Percentiles rank a stretch among this genome's conserved stretches.
Conservation (phyloP, 2,797 vertebrate species). For the Gorsachius magnificus region DNA sequence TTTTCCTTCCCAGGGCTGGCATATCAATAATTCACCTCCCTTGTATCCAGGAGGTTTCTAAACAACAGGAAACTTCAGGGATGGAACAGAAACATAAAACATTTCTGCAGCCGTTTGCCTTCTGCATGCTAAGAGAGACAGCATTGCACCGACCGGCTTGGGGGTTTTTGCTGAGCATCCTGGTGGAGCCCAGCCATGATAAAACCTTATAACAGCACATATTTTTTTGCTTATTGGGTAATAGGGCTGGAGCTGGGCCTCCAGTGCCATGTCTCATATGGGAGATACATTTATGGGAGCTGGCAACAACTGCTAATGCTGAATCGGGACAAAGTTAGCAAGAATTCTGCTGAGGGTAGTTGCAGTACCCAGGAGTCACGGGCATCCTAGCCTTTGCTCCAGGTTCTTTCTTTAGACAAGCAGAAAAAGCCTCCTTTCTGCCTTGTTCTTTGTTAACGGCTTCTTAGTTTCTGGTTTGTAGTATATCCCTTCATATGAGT, state of each 20-base stretch:
- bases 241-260: background rate
- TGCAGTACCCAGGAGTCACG: background rate
- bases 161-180: background rate
- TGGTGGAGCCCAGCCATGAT: background rate
- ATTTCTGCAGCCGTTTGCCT: background rate
- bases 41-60: constrained; percentile 62
- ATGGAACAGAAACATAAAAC: constrained; percentile 65
- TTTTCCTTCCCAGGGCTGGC: constrained; percentile 56
- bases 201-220: background rate
- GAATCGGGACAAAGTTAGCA: background rate
- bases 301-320: background rate
- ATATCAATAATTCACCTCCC: constrained; percentile 59
- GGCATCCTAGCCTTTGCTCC: background rate
- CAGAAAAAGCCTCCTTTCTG: background rate
- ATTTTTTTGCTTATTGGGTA: constrained; percentile 23
- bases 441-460: background rate
- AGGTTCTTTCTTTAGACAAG: background rate
- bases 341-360: background rate
- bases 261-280: background rate
- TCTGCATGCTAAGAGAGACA: constrained; percentile 29
- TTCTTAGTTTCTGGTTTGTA: background rate
- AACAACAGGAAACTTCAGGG: constrained; percentile 55
- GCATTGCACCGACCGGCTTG: fast-evolving
- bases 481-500: background rate
- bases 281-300: background rate